Percentiles rank a stretch among this genome's conserved stretches.
These are phyloP conservation scores for Coenonympha glycerion DNA, from an alignment of 2,888 invertebrate species.

Conservation along the genomic window DNA sequence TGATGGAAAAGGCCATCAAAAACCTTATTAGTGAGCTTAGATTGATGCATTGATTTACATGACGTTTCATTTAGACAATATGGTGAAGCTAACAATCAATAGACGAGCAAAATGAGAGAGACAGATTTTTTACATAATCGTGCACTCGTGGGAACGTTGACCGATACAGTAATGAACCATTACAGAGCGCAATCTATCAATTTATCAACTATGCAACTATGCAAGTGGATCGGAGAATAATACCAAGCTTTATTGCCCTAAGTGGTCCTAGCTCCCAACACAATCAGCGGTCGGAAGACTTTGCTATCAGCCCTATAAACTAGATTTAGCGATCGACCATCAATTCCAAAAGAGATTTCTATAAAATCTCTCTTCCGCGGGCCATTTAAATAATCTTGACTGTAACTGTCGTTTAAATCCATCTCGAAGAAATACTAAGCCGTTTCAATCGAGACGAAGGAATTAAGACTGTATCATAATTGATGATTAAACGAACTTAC, in stretches of 20 bases:
- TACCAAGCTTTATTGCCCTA: conserved; percentile 27
- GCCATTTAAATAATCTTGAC: conserved; percentile 23
- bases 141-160: conserved; percentile 19
- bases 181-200: conserved; percentile 29
- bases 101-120: not conserved
- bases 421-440: conserved; percentile 15
- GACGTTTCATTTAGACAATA: conserved; percentile 1
- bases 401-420: conserved; percentile 21
- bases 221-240: conserved; percentile 29
- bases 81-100: not conserved
- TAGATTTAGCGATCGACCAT: conserved; percentile 20
- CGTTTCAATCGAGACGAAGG: conserved; percentile 6
- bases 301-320: conserved; percentile 18
- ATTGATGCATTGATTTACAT: not conserved
- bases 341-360: conserved; percentile 20
- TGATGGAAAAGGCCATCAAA: too few species aligned
- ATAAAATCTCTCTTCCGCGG: conserved; percentile 17
- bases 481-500: too few species aligned
- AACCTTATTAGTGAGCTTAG: not conserved
- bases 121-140: not conserved
- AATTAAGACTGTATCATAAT: conserved; percentile 14
- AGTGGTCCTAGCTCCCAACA: conserved; percentile 15
- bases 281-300: conserved; percentile 13
- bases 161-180: conserved; percentile 20
- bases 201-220: conserved; percentile 30